Evolutionary conservation across 1,140 invertebrate species (phyloP), one percentile per base, ranked within the genome.

Genomic region (Scaptomyza hsui): DNA sequence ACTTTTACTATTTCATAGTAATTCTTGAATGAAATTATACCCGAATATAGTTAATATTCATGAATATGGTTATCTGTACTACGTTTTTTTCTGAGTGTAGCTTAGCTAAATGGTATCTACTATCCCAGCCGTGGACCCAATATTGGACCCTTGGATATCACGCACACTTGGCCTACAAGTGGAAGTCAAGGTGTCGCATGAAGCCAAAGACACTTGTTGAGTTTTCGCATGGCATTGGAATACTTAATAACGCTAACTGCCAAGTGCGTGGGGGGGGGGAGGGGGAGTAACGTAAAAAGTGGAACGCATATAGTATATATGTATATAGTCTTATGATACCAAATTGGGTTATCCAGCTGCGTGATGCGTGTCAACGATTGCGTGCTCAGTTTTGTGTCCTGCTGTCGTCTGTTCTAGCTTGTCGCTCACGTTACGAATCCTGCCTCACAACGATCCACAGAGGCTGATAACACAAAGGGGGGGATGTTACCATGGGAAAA

Each of bases 401-500:
- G 4, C 24, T 12, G 15, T 24, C n/a, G n/a, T n/a, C n/a, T n/a
- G n/a, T n/a, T n/a, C n/a, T n/a, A 5, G 24, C 26, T 51, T n/a
- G 13, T 35, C 4, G 39, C 10, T 44, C 13, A 10, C 26, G 9
- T 45, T 52, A 3, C 10, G 10, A 42, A 12, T 32, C 39, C 35
- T 16, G n/a, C 2, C n/a, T 35, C 39, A 42, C 21, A 16, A 19
- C 71, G 80, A 79, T 79, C 64, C 42, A 65, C 62, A 75, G 64
- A 51, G 59, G 45, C 37, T 72, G 80, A 85, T 72, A 83, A 60
- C 71, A 61, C 45, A 71, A 63, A n/a, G n/a, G n/a, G n/a, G 24
- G 29, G 69, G 73, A 85, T 82, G 75, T 83, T 63, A 63, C 70
- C 56, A 65, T 64, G 42, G 39, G n/a, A 18, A 29, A 24, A 24